Evolutionary conservation across 1,140 invertebrate genomes (phyloP), one percentile per base, ranked within the genome.

Genomic region (Drosophila nigrodunni): DNA sequence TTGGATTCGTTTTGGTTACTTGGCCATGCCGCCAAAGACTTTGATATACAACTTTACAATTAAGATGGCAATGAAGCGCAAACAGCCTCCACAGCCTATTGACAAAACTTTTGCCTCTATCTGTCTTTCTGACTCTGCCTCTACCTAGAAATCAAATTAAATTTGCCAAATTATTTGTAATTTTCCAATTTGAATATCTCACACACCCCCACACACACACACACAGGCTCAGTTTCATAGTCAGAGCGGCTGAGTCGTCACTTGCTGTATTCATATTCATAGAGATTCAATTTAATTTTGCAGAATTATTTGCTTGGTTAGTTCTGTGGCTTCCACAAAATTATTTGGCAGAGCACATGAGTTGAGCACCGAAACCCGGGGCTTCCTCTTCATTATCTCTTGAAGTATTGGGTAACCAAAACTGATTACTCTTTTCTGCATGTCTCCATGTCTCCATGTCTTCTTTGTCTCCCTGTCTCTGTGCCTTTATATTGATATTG

Each of bases 261-360:
- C 64, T 60, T 41, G 73, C 60, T 58, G 71, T 87, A 87, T 87
- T 88, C 83, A 88, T 80, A 75, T 79, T 80, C 69, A 79, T 73
- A 61, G 73, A 82, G 67, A 78, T 76, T 49, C 69, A 88, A 88
- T 83, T 88, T 67, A 88, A 88, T 88, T 88, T 88, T 80, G 61
- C 44, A 77, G 83, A 88, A 83, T 88, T 88, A 88, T 88, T 88
- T 83, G 83, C 83, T 80, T 89, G 83, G 83, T 88, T 87, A 83
- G 83, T 87, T 87, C 50, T 87, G 83, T 88, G 83, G 83, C 80
- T 87, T 87, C 83, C 80, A 77, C 82, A 87, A 74, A 87, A 87
- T 88, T 88, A 77, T 82, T 78, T 71, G 73, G 43, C 73, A 64
- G 57, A 67, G 47, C 62, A 68, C 21, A 52, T n/a, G 47, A n/a